Evolutionary conservation across 2,888 invertebrate species (phyloP).

Genomic region (Caenorhabditis sp.): DNA sequence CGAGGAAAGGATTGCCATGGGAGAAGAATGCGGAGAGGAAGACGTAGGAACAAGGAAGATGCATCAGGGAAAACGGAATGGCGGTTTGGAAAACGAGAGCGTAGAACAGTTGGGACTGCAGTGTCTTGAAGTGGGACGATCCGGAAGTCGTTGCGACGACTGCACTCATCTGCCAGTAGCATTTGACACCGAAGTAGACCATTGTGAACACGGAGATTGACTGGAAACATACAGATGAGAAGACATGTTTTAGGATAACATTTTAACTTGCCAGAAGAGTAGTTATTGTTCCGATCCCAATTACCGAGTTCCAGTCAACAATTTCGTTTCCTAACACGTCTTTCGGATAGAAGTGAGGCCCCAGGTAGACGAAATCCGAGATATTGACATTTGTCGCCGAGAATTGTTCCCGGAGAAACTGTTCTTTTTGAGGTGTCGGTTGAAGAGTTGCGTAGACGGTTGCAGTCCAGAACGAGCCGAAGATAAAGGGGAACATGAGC

Average conservation of each 20-base stretch:
- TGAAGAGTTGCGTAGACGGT: background rate
- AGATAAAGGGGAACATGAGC: background rate
- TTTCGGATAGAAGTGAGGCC: conserved; percentile 14
- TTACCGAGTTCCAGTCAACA: background rate
- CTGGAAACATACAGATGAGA: background rate
- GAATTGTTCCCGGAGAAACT: background rate
- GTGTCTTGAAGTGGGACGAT: conserved; percentile 3
- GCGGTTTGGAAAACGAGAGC: conserved; percentile 40
- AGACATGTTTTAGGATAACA: background rate
- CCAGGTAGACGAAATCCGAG: background rate
- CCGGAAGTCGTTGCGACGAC: background rate
- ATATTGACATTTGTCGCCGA: background rate
- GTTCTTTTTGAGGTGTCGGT: background rate
- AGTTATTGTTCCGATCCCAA: background rate
- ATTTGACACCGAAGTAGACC: conserved; percentile 5
- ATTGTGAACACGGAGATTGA: background rate
- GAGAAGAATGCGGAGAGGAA: conserved; percentile 9
- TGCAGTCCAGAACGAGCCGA: background rate
- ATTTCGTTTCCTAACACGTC: background rate
- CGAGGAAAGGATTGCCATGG: background rate
- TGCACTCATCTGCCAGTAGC: background rate
- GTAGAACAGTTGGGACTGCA: conserved; percentile 49
- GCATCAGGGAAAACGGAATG: conserved; percentile 49
- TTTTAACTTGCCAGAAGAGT: background rate
- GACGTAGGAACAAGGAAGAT: conserved; percentile 27